Percentiles rank a stretch among this genome's conserved stretches.
phyloP scores from a whole-genome alignment of 1,140 invertebrate genomes.

The Caenorhabditis elegans region DNA sequence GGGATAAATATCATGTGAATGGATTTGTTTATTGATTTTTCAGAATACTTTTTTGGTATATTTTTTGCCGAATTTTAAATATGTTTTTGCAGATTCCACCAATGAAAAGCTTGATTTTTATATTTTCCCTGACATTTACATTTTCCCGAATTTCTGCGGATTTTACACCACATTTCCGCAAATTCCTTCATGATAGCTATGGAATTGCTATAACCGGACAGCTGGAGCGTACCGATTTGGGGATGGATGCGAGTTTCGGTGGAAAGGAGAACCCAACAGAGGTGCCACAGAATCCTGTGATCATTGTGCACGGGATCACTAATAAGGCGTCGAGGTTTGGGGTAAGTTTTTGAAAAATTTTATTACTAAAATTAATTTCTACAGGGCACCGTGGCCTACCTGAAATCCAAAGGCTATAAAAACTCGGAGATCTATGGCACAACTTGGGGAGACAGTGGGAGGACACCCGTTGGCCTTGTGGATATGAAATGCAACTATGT shows the following conservation, averaged over 20 bases:
- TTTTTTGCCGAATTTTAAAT: no score
- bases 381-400: slow-evolving; percentile 49
- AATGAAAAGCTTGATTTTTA: no score
- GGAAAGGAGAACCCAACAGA: slow-evolving; percentile 40
- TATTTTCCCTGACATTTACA: slow-evolving; percentile 1
- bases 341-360: slow-evolving; percentile 21
- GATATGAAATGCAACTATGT: slow-evolving; percentile 65
- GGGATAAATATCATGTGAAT: no score
- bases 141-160: slow-evolving; percentile 20
- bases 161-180: slow-evolving; percentile 49
- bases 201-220: slow-evolving; percentile 41
- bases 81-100: no score
- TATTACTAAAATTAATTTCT: not conserved
- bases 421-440: slow-evolving; percentile 63
- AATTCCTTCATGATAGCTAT: slow-evolving; percentile 50
- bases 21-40: no score
- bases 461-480: slow-evolving; percentile 62
- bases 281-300: slow-evolving; percentile 54
- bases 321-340: slow-evolving; percentile 58
- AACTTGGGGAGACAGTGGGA: slow-evolving; percentile 64
- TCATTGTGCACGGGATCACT: slow-evolving; percentile 65
- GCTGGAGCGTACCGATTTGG: slow-evolving; percentile 46
- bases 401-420: slow-evolving; percentile 54
- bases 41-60: no score
- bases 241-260: slow-evolving; percentile 45